These are phyloP conservation scores for Penaeus indicus DNA, from an alignment of 1,140 invertebrate genomes.

Conservation along the genomic window DNA sequence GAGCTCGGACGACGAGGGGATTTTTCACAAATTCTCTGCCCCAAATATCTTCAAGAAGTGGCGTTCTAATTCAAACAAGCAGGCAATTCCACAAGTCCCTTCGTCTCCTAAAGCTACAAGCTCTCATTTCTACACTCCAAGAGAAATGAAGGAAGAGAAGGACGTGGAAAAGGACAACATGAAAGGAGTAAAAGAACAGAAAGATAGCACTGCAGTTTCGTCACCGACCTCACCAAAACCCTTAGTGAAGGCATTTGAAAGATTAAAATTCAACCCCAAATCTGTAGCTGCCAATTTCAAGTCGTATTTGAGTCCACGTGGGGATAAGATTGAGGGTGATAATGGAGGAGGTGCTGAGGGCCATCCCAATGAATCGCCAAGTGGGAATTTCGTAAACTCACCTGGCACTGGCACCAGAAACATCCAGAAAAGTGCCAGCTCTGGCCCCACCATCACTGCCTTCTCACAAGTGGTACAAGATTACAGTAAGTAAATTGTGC, in stretches of 20 bases:
- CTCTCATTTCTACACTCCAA: conserved; percentile 13
- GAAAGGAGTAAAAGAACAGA: conserved; percentile 24
- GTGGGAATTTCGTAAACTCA: not conserved
- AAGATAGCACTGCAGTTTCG: conserved; percentile 9
- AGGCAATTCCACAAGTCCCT: conserved; percentile 5
- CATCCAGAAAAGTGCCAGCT: conserved; percentile 56
- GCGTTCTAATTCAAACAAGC: conserved; percentile 38
- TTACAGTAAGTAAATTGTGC: conserved; percentile 45
- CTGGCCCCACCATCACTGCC: conserved; percentile 33
- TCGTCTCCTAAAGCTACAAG: conserved; percentile 49
- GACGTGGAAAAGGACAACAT: not conserved
- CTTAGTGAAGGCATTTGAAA: conserved; percentile 48
- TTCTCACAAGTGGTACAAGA: conserved; percentile 58
- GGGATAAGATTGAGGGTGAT: conserved; percentile 38
- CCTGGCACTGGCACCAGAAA: conserved; percentile 6
- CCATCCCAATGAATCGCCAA: not conserved
- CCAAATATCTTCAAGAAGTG: conserved; percentile 50
- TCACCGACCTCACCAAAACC: conserved; percentile 51
- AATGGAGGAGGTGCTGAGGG: conserved; percentile 4
- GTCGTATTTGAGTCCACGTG: conserved; percentile 55
- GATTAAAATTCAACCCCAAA: conserved; percentile 49
- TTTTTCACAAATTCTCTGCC: conserved; percentile 55
- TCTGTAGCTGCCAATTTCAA: conserved; percentile 59
- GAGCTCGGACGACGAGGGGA: conserved; percentile 57
- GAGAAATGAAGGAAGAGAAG: conserved; percentile 1